Evolutionary conservation across 2,797 vertebrate genomes (phyloP).

Genomic region (Mormyrus hasselquistii): DNA sequence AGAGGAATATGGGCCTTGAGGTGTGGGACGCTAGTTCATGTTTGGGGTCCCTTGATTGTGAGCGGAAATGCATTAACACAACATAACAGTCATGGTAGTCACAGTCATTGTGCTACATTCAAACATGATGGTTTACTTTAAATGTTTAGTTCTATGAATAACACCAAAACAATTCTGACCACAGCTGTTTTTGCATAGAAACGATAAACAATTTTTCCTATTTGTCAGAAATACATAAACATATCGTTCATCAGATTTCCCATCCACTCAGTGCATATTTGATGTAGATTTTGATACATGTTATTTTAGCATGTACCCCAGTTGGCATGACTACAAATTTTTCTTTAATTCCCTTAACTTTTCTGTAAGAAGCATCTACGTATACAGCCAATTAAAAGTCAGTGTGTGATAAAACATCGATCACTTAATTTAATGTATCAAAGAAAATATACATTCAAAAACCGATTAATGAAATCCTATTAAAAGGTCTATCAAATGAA

Average conservation of each 20-base stretch:
- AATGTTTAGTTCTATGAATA: not conserved
- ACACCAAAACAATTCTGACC: not conserved
- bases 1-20: not conserved
- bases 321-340: not conserved
- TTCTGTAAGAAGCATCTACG: not conserved
- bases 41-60: not conserved
- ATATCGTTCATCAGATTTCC: not conserved
- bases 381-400: not conserved
- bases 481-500: not conserved
- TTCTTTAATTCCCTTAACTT: not conserved
- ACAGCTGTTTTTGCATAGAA: not conserved
- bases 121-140: not conserved
- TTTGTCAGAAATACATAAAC: not conserved
- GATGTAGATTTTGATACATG: not conserved
- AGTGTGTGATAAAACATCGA: not conserved
- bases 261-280: not conserved
- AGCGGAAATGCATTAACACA: not conserved
- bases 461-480: not conserved
- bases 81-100: not conserved
- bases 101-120: not conserved
- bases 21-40: not conserved
- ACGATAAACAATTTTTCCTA: not conserved
- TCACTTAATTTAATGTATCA: not conserved
- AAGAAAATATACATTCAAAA: not conserved
- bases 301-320: not conserved